Base-by-base conservation (phyloP, 37 sponge, comb jelly and placozoan species). In the Axinella damicornis region DNA sequence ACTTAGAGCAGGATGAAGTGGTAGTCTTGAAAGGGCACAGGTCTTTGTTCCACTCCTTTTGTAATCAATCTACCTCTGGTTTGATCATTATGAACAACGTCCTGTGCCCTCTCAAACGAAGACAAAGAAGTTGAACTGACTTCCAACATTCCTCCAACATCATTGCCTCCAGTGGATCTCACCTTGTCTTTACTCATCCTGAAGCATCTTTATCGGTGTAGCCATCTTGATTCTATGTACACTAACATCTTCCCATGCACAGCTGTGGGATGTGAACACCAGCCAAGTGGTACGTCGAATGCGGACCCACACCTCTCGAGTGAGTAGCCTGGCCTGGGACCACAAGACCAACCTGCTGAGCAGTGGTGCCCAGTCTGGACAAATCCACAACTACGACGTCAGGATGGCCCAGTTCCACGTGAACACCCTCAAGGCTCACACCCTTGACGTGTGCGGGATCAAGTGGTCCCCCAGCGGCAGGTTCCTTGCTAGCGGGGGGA, bases 391-490 rank as follows among this genome's bases (percentile, higher is more conserved):
- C 70, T 89, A 95, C 37, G 96, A 98, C 72, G 83, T 87, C 30
- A 73, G 98, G 32, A 35, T 78, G 57, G 79, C 92, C 13, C 71
- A 77, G 20, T 67, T 87, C 72, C 82, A 74, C 54, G 28, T 74
- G 0, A 57, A 38, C 33, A 34, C 73, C 21, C 66, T 87, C 25
- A 69, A 60, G 31, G 90, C 87, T 19, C 96, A 98, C 84, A 46
- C 56, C 1, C 75, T 94, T 53, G 98, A 91, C 40, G 96, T 98
- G 34, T 98, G 98, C 84, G 98, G 98, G 13, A 89, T 98, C 20
- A 75, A 84, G 57, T 98, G 97, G 94, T 93, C 94, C 24, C 77
- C 84, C 22, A 83, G 82, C 37, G 94, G 96, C 22, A 68, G 89
- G 4, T 86, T 83, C 40, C 84, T 98, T 46, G 98, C 98, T 27